Evolutionary conservation across 2,113 vertebrate species (phyloP).

Genomic region (Shinisaurus crocodilurus): DNA sequence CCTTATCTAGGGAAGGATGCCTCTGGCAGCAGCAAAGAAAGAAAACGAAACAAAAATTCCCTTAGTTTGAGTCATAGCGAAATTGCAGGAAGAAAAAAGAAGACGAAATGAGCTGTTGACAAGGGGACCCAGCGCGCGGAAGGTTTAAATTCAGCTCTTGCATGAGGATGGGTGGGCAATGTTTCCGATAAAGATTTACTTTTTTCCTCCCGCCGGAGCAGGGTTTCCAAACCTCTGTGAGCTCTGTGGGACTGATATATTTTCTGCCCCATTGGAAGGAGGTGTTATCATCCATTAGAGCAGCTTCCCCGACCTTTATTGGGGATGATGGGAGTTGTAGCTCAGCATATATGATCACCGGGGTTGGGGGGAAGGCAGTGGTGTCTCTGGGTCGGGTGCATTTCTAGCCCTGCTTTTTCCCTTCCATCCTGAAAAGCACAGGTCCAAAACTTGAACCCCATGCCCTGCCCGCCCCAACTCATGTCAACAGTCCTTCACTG

Average conservation of each 20-base stretch:
- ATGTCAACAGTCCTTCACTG: not conserved
- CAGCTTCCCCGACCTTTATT: too few species aligned
- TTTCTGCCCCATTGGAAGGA: not conserved
- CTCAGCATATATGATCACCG: too few species aligned
- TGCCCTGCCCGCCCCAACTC: too few species aligned
- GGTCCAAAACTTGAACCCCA: not conserved
- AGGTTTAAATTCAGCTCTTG: conserved; percentile 41
- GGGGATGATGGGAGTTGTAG: too few species aligned
- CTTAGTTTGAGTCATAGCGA: not conserved
- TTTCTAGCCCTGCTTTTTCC: too few species aligned
- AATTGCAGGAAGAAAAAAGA: not conserved
- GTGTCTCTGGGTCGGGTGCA: not conserved
- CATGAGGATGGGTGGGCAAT: conserved; percentile 42
- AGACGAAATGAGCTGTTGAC: conserved; percentile 23
- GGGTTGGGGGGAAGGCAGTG: too few species aligned
- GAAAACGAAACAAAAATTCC: conserved; percentile 35
- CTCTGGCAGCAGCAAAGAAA: conserved; percentile 53
- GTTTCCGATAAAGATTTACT: conserved; percentile 33
- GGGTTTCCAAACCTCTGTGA: not conserved
- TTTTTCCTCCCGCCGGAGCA: not conserved
- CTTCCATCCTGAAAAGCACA: not conserved
- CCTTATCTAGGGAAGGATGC: conserved; percentile 39
- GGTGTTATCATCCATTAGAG: not conserved
- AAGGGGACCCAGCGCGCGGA: not conserved
- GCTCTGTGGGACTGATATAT: too few species aligned